These are phyloP conservation scores for Ginglymostoma cirratum DNA, from an alignment of 2,113 vertebrate genomes.

Conservation along the genomic window DNA sequence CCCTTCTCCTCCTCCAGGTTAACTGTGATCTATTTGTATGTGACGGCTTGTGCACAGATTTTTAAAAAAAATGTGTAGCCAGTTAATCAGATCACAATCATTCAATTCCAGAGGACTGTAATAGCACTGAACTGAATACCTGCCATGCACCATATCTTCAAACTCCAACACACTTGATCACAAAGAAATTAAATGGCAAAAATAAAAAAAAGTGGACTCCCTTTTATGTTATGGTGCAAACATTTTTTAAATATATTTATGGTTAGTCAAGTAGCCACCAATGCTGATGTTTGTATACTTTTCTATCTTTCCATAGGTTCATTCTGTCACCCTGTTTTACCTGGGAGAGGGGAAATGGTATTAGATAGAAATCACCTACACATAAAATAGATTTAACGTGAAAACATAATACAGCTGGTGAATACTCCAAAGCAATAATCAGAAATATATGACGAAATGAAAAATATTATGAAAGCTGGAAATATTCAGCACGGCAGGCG, in stretches of 20 bases:
- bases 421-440: background rate
- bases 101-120: background rate
- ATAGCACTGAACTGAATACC: background rate
- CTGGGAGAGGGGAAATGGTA: background rate
- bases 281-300: constrained; percentile 14
- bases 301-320: background rate
- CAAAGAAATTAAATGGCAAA: constrained; percentile 13
- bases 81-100: background rate
- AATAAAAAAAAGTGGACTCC: background rate
- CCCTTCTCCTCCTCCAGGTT: background rate
- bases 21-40: background rate
- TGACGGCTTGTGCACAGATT: background rate
- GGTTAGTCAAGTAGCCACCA: background rate
- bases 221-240: background rate
- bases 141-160: background rate
- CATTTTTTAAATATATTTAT: background rate
- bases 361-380: background rate
- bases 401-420: background rate
- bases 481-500: background rate
- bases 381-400: background rate
- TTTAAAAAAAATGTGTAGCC: no score
- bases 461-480: no score
- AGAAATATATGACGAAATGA: background rate
- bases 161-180: background rate
- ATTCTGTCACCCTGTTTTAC: background rate